Base-by-base conservation (phyloP, 2,113 vertebrate species). In the Sapayoa aenigma region DNA sequence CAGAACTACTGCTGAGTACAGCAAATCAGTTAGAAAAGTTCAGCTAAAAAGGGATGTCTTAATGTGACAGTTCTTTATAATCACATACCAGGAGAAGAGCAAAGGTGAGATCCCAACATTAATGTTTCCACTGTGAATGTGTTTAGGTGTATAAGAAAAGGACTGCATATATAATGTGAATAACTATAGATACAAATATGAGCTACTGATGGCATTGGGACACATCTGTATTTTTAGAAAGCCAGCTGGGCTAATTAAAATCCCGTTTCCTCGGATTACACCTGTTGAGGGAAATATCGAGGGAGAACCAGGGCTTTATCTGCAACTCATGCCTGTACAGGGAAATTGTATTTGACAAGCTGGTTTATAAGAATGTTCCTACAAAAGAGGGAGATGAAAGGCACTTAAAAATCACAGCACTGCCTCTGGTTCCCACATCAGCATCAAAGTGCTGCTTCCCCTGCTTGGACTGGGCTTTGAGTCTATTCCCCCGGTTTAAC, bases 311-410 rank as follows among this genome's bases (percentile, higher is more conserved):
- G 50, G 21, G 77, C 59, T 95, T 87, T 69, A 55, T 59, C 84
- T 53, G 35, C 81, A 46, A 9, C 74, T 88, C 78, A 71, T 31
- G 62, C 33, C 44, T 19, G 35, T 2, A 20, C 9, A 42, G 72
- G 90, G 88, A 81, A 95, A 86, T 53, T 14, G 67, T 6, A 47
- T 90, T 93, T 86, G 90, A 88, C 73, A 65, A 53, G 85, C 85
- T 46, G 79, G 55, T 90, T 92, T 88, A 56, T 27, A 71, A 58
- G 85, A 81, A 63, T 14, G 66, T 90, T 93, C 74, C 77, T 74
- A 82, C 90, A 89, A 76, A 82, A 84, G 90, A 73, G 67, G 52
- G 94, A 96, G 94, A 92, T 93, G 92, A 96, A 96, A 97, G 86
- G 86, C 80, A 8, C 77, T 84, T 89, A 88, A 68, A 95, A 95